Evolutionary conservation across 2,797 vertebrate species (phyloP).

Genomic region (Galago senegalensis): DNA sequence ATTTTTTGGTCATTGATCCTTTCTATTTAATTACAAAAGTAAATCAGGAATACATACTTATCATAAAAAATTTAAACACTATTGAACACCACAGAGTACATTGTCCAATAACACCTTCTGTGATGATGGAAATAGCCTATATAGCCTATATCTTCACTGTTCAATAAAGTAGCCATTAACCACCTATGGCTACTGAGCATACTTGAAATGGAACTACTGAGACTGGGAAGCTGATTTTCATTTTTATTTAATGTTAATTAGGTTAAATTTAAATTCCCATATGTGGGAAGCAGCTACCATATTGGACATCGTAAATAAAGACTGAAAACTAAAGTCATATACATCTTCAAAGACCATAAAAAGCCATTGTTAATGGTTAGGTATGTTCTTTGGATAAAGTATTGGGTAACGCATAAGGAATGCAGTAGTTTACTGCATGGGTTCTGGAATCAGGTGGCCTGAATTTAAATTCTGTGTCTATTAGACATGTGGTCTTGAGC

Average conservation of each 20-base stretch:
- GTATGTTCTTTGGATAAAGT: background rate
- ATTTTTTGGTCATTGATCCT: constrained; percentile 55
- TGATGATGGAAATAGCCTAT: constrained; percentile 62
- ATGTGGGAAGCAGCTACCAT: background rate
- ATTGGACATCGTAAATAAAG: background rate
- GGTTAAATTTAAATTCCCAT: constrained; percentile 30
- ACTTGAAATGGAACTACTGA: constrained; percentile 50
- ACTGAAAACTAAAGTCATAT: constrained; percentile 29
- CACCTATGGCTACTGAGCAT: constrained; percentile 54
- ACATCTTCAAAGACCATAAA: constrained; percentile 18
- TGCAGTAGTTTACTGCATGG: background rate
- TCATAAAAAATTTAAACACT: constrained; percentile 66
- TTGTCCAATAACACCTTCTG: constrained; percentile 51
- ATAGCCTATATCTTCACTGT: background rate
- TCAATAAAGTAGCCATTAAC: constrained; percentile 60
- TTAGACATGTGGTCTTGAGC: background rate
- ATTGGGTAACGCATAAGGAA: background rate
- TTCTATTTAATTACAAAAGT: constrained; percentile 72
- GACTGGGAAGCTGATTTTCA: background rate
- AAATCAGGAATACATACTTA: constrained; percentile 65
- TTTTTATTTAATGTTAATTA: constrained; percentile 72
- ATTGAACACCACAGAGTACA: constrained; percentile 55
- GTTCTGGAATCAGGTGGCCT: background rate
- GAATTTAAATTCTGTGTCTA: constrained; percentile 4
- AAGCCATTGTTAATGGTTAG: constrained; percentile 27